Percentiles rank a stretch among this genome's conserved stretches.
Conservation (phyloP, 2,888 invertebrate species). For the Baronia brevicornis region DNA sequence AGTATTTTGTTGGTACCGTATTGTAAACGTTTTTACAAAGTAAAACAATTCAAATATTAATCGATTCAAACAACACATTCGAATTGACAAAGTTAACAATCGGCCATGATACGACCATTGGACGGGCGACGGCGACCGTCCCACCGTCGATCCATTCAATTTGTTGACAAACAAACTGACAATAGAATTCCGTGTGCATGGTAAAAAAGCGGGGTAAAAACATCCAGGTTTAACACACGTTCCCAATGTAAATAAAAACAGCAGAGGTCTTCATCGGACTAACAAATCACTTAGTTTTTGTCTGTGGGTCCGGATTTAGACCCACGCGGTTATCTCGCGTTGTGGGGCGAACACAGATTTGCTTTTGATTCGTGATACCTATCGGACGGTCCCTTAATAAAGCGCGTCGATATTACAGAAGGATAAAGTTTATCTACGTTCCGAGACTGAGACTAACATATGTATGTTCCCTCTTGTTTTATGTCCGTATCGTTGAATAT, state of each 20-base stretch:
- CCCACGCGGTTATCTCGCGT: constrained; percentile 26
- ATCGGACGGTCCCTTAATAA: constrained; percentile 4
- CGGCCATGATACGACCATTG: too few relatives aligned
- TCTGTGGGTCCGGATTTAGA: too few relatives aligned
- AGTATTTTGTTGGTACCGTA: too few relatives aligned
- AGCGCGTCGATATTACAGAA: constrained; percentile 2
- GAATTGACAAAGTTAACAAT: too few relatives aligned
- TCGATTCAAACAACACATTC: too few relatives aligned
- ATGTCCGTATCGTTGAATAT: too few relatives aligned
- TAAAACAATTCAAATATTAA: too few relatives aligned
- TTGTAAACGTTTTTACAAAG: too few relatives aligned
- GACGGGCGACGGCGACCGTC: too few relatives aligned
- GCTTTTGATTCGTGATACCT: constrained; percentile 17
- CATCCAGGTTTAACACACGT: constrained; percentile 4
- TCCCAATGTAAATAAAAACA: constrained; percentile 41
- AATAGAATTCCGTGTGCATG: constrained; percentile 4
- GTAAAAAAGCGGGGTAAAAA: constrained; percentile 9
- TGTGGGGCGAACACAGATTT: constrained; percentile 35
- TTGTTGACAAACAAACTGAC: constrained; percentile 12
- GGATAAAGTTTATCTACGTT: constrained; percentile 3
- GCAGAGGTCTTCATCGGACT: constrained; percentile 48
- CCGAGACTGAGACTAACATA: constrained; percentile 1
- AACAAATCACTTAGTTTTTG: constrained; percentile 59
- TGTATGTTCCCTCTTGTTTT: constrained; percentile 1
- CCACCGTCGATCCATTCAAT: constrained; percentile 4